Evolutionary conservation across 2,113 vertebrate genomes (phyloP).

Genomic region (Patagioenas fasciata): DNA sequence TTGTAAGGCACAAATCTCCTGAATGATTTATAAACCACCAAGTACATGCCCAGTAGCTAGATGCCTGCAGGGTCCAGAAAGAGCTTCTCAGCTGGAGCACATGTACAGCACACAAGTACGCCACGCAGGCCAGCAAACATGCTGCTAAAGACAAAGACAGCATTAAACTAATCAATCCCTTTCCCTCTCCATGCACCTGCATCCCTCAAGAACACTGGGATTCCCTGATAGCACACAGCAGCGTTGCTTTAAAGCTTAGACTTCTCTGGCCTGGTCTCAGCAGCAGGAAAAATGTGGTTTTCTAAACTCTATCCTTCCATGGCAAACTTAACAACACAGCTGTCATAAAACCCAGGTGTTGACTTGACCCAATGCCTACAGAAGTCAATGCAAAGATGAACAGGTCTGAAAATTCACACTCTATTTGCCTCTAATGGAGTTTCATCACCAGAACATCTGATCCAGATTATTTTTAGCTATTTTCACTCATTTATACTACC

Average conservation of each 20-base stretch:
- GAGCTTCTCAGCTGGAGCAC: neutral
- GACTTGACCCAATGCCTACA: neutral
- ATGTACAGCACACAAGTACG: neutral
- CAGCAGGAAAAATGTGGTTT: neutral
- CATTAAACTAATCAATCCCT: neutral
- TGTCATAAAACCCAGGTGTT: neutral
- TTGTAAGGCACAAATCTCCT: neutral
- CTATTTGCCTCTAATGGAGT: neutral
- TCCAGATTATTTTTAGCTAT: neutral
- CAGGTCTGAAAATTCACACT: neutral
- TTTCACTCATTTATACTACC: neutral
- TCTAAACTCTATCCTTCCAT: neutral
- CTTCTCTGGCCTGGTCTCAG: neutral
- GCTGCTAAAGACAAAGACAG: neutral
- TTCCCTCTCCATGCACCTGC: neutral
- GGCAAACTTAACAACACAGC: neutral
- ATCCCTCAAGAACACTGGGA: neutral
- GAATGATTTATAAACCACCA: neutral
- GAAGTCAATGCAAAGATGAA: neutral
- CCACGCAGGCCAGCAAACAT: fast-evolving
- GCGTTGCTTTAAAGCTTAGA: neutral
- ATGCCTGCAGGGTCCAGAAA: neutral
- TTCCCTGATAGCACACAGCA: neutral
- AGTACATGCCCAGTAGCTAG: neutral
- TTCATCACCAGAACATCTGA: neutral